Percentiles rank a stretch among this genome's conserved stretches.
Conservation (phyloP, 1,140 invertebrate genomes). For the Yoshiicerus persimilis region DNA sequence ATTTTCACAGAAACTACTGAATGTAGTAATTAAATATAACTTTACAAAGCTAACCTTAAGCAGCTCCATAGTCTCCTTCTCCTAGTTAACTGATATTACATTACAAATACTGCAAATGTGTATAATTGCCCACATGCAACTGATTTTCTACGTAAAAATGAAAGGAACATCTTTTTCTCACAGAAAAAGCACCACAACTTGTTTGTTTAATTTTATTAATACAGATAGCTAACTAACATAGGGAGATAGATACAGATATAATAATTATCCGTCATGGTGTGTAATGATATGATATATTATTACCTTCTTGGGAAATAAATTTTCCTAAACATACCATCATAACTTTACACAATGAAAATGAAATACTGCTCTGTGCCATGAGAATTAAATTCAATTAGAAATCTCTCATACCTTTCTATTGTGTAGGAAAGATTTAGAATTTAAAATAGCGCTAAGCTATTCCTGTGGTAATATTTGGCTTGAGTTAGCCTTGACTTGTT, state of each 20-base stretch:
- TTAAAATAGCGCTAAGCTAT: background rate
- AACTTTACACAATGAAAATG: background rate
- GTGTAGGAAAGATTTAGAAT: background rate
- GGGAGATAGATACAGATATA: background rate
- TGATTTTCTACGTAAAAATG: background rate
- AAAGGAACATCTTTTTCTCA: background rate
- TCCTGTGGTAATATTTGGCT: background rate
- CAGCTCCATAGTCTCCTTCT: too few relatives aligned
- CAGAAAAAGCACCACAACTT: background rate
- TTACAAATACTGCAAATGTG: too few relatives aligned
- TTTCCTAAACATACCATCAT: background rate
- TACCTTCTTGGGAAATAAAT: background rate
- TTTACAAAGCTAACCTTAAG: too few relatives aligned
- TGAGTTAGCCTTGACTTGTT: background rate
- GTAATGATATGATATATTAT: background rate
- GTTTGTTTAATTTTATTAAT: constrained; percentile 11
- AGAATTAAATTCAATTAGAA: background rate
- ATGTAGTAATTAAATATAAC: too few relatives aligned
- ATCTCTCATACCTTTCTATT: background rate
- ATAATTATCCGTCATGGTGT: background rate
- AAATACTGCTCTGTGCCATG: too few relatives aligned
- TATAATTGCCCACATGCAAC: background rate
- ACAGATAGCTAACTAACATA: background rate
- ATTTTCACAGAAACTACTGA: too few relatives aligned
- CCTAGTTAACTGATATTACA: too few relatives aligned